Evolutionary conservation across 2,113 vertebrate species (phyloP).

Genomic region (Sitta europaea): DNA sequence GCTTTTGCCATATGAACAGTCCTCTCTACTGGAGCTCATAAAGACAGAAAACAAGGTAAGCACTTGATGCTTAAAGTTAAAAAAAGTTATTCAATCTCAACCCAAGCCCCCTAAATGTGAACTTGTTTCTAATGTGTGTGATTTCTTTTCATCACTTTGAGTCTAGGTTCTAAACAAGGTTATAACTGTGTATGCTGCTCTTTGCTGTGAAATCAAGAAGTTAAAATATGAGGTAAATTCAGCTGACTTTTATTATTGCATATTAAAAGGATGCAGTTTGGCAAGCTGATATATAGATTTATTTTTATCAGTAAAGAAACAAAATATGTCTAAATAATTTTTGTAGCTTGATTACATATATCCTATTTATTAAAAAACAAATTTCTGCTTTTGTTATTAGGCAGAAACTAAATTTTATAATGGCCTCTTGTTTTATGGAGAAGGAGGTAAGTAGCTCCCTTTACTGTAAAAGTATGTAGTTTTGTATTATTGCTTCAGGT

Average conservation of each 20-base stretch:
- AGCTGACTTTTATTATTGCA: not conserved
- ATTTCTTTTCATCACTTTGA: not conserved
- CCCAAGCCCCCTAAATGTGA: not conserved
- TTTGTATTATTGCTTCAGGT: not conserved
- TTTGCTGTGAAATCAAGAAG: slow-evolving; percentile 98
- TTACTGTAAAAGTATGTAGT: not conserved
- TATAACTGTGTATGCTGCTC: slow-evolving; percentile 95
- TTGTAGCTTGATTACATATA: not conserved
- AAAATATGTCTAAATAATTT: not conserved
- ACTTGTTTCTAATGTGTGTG: not conserved
- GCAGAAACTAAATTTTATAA: slow-evolving; percentile 98
- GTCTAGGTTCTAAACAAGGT: slow-evolving; percentile 96
- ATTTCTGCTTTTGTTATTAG: slow-evolving; percentile 72
- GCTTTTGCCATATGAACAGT: slow-evolving; percentile 96
- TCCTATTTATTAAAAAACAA: slow-evolving; percentile 19
- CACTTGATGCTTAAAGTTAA: not conserved
- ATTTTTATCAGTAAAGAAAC: slow-evolving; percentile 8
- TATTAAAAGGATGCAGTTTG: not conserved
- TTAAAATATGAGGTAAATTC: slow-evolving; percentile 93
- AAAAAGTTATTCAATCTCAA: not conserved
- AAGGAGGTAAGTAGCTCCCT: slow-evolving; percentile 86
- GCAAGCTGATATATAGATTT: not conserved
- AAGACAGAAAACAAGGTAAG: slow-evolving; percentile 98
- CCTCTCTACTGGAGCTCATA: slow-evolving; percentile 92
- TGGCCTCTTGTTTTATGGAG: slow-evolving; percentile 95